phyloP scores from a whole-genome alignment of 2,888 invertebrate genomes.

The Phasia obesa region DNA sequence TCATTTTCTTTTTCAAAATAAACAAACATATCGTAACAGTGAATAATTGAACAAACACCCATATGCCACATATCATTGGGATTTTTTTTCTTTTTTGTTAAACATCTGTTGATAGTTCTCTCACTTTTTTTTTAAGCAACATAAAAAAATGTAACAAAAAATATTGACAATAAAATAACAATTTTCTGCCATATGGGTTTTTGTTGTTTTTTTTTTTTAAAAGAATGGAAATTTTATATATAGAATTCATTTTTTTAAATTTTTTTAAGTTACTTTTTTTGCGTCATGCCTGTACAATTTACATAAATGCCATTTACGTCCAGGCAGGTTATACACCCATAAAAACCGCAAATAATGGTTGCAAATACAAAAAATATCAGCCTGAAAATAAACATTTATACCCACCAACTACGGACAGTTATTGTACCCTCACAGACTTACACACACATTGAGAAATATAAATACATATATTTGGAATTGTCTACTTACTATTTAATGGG shows the following conservation, averaged over 20 bases:
- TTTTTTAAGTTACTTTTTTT: constrained; percentile 38
- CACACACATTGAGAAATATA: background rate
- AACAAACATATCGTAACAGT: constrained; percentile 50
- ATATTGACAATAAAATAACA: constrained; percentile 63
- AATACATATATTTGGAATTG: constrained; percentile 11
- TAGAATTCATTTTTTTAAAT: background rate
- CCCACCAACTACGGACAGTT: background rate
- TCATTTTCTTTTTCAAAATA: constrained; percentile 12
- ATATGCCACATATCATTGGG: constrained; percentile 51
- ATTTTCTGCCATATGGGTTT: constrained; percentile 59
- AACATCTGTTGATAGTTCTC: constrained; percentile 61
- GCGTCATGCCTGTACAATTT: constrained; percentile 53
- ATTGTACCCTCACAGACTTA: background rate
- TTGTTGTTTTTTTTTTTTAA: background rate
- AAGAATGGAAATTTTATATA: constrained; percentile 4
- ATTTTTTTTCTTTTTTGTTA: no score
- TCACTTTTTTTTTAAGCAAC: background rate
- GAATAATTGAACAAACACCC: constrained; percentile 62
- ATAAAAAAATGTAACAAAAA: constrained; percentile 39
- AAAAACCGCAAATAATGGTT: constrained; percentile 62
- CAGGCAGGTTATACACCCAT: constrained; percentile 8
- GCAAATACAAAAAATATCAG: constrained; percentile 45
- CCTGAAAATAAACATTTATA: constrained; percentile 16
- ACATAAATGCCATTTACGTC: constrained; percentile 64
- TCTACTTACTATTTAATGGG: constrained; percentile 79